Evolutionary conservation across 2,797 vertebrate genomes (phyloP).

Genomic region (Danio choprae): DNA sequence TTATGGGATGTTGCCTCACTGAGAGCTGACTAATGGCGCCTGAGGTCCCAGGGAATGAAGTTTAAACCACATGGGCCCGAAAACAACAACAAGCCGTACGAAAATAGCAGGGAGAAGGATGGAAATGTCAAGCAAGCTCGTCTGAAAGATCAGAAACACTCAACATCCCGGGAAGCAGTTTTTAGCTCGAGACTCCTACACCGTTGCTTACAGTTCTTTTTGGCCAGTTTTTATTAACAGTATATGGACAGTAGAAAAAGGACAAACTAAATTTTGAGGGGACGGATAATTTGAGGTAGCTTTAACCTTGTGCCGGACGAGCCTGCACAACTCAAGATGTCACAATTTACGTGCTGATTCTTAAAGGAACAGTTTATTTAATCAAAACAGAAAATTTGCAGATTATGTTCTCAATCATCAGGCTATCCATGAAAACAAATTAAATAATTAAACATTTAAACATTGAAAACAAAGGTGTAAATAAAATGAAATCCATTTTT

Average conservation of each 20-base stretch:
- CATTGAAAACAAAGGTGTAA: no score
- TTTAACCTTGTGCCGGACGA: neutral
- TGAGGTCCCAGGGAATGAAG: conserved; percentile 48
- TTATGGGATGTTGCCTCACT: conserved; percentile 59
- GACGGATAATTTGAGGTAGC: neutral
- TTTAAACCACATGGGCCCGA: conserved; percentile 35
- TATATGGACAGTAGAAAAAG: neutral
- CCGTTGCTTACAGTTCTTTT: neutral
- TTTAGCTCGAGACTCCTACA: conserved; percentile 30
- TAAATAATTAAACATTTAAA: no score
- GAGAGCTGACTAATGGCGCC: conserved; percentile 58
- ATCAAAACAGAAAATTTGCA: no score
- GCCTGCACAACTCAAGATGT: neutral
- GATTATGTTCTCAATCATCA: no score
- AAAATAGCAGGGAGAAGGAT: conserved; percentile 55
- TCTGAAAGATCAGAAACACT: conserved; percentile 43
- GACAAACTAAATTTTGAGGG: neutral
- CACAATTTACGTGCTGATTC: neutral
- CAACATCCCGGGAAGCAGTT: neutral
- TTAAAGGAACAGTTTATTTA: no score
- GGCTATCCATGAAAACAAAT: no score
- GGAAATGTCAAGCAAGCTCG: conserved; percentile 56
- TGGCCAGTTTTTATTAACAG: conserved; percentile 10
- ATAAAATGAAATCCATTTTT: no score
- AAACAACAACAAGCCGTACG: conserved; percentile 41